Evolutionary conservation across 2,888 invertebrate genomes (phyloP), one percentile per base, ranked within the genome.

Genomic region (Leptinotarsa haldemani): DNA sequence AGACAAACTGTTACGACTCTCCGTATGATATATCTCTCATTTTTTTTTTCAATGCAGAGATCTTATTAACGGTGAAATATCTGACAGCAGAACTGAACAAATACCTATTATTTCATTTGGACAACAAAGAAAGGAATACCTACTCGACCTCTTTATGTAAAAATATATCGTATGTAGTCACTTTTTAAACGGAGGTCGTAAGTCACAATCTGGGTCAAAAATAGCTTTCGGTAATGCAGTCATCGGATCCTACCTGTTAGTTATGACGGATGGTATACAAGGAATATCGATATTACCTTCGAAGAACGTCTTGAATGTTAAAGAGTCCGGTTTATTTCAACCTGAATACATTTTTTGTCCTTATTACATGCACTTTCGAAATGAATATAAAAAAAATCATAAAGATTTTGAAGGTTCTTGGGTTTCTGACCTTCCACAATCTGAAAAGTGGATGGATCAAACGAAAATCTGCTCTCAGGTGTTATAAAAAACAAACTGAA

Each of bases 11-110:
- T 56, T 56, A 56, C 40, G 68, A 40, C 66, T 67, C 20, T 56
- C 47, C 16, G 15, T 46, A 68, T 56, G 68, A 68, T 71, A 65
- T 71, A 65, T 65, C 68, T 68, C 50, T 67, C 52, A 47, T 40
- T 67, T 71, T 40, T 22, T 20, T 25, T 71, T 50, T 71, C 71
- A 20, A 74, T 70, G 48, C 70, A 22, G 30, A 63, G 46, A 65
- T 70, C 74, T 74, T 74, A 74, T 74, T 74, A 74, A 69, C 68
- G 56, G 64, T 71, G 68, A 74, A 74, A 71, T 71, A 69, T 74
- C 68, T 69, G 74, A 74, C 74, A 74, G 69, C 68, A 48, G 58
- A 68, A 65, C 67, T 71, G 68, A 71, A 70, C 70, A 74, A 74
- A 74, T 67, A 74, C 50, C 53, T 40, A 73, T 73, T 73, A 69